Conservation (phyloP, 2,888 invertebrate genomes). For the Tanypteryx hageni region DNA sequence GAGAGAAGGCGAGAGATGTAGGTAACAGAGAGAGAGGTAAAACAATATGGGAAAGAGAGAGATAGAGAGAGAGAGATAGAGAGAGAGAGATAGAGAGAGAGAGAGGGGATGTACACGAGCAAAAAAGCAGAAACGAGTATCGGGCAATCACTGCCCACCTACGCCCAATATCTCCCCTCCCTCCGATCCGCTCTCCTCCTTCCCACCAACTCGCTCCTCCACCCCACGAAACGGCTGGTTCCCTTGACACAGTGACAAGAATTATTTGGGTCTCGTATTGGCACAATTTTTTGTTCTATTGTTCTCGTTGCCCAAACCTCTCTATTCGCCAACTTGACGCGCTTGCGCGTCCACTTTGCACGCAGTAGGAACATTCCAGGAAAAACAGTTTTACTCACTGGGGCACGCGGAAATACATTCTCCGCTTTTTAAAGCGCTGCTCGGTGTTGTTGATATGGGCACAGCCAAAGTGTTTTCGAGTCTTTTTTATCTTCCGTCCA, state of each 20-base stretch:
- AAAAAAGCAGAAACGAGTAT: not conserved
- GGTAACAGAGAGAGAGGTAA: not conserved
- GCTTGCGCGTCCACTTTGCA: not conserved
- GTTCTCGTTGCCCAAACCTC: not conserved
- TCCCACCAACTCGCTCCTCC: not conserved
- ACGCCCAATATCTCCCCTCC: not conserved
- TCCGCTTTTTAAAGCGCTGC: too few species aligned
- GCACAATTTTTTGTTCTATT: not conserved
- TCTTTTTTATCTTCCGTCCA: too few species aligned
- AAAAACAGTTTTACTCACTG: not conserved
- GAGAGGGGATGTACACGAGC: not conserved
- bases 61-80: not conserved
- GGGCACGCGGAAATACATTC: not conserved
- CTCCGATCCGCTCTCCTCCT: not conserved
- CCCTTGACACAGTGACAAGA: slow-evolving; percentile 58
- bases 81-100: not conserved
- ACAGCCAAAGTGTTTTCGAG: too few species aligned
- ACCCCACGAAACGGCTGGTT: not conserved
- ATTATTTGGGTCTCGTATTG: slow-evolving; percentile 44
- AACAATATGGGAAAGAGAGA: not conserved
- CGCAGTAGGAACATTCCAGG: not conserved
- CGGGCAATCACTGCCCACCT: not conserved
- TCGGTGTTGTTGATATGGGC: too few species aligned
- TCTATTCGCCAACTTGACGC: not conserved
- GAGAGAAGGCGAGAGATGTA: not conserved